phyloP scores from a whole-genome alignment of 2,113 vertebrate species.

The Rana temporaria region DNA sequence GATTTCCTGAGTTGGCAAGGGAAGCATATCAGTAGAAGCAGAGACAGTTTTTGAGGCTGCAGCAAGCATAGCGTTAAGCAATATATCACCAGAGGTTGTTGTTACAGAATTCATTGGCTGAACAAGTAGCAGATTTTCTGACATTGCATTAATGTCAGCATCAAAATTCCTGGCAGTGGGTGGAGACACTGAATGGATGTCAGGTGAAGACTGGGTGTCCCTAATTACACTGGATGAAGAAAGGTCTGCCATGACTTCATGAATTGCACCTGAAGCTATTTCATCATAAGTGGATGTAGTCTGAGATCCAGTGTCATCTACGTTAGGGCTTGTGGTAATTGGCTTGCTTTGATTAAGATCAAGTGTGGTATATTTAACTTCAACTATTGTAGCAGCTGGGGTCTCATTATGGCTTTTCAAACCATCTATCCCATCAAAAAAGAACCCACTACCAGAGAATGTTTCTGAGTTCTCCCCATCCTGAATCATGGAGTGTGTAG shows the following conservation, averaged over 20 bases:
- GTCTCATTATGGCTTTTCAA: constrained; percentile 65
- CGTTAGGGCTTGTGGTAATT: constrained; percentile 65
- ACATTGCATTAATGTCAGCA: constrained; percentile 68
- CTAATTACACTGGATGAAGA: constrained; percentile 65
- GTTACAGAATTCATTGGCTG: constrained; percentile 69
- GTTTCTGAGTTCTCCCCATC: constrained; percentile 74
- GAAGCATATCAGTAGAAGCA: constrained; percentile 71
- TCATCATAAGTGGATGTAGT: constrained; percentile 71
- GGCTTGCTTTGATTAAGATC: constrained; percentile 69
- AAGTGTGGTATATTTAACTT: constrained; percentile 70
- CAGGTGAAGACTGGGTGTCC: constrained; percentile 65
- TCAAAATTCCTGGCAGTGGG: constrained; percentile 67
- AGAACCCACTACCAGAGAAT: constrained; percentile 75
- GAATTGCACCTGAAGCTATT: constrained; percentile 68
- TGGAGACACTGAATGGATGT: constrained; percentile 69
- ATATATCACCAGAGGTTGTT: constrained; percentile 71
- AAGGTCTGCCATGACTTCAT: constrained; percentile 65
- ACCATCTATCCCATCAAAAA: constrained; percentile 74
- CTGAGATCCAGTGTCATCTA: constrained; percentile 69
- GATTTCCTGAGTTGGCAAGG: constrained; percentile 68
- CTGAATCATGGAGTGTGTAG: constrained; percentile 75
- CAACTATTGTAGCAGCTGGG: constrained; percentile 71
- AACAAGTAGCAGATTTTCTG: constrained; percentile 71
- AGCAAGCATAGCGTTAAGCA: constrained; percentile 70
- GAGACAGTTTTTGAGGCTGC: constrained; percentile 70